Percentiles rank a stretch among this genome's conserved stretches.
phyloP scores from a whole-genome alignment of 2,797 vertebrate genomes.

The Poeciliopsis presidionis region DNA sequence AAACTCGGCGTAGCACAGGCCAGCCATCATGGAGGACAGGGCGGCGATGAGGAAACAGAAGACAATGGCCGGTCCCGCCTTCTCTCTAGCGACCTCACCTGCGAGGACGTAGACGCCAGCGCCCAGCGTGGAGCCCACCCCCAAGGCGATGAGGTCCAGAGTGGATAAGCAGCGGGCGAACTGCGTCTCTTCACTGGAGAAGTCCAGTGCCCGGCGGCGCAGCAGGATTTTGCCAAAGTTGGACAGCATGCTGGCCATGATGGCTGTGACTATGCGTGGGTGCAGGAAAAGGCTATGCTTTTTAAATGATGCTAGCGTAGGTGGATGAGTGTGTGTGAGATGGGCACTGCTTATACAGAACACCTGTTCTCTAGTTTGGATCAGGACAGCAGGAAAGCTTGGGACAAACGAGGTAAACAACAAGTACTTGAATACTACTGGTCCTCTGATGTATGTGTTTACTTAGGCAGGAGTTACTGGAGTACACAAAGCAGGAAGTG shows the following conservation, averaged over 20 bases:
- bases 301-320: conserved; percentile 48
- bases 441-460: conserved; percentile 20
- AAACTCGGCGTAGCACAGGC: conserved; percentile 96
- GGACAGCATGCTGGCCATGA: conserved; percentile 72
- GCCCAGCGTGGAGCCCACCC: conserved; percentile 93
- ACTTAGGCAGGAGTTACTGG: conserved; percentile 16
- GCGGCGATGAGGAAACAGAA: conserved; percentile 94
- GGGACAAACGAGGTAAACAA: conserved; percentile 29
- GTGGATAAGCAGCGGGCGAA: conserved; percentile 93
- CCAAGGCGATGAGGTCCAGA: conserved; percentile 91
- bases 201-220: conserved; percentile 85
- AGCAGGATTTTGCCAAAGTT: conserved; percentile 85
- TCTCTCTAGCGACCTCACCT: conserved; percentile 92
- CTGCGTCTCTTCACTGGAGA: conserved; percentile 79
- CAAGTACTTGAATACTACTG: conserved; percentile 19
- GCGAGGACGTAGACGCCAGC: conserved; percentile 94
- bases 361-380: conserved; percentile 16
- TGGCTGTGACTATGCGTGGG: conserved; percentile 58
- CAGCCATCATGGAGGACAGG: conserved; percentile 92
- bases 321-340: conserved; percentile 27
- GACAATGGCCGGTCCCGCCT: conserved; percentile 92
- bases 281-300: conserved; percentile 30
- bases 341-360: conserved; percentile 41
- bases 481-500: conserved; percentile 26
- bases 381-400: conserved; percentile 21